Evolutionary conservation across 2,113 vertebrate genomes (phyloP).

Genomic region (Lepidothrix coronata): DNA sequence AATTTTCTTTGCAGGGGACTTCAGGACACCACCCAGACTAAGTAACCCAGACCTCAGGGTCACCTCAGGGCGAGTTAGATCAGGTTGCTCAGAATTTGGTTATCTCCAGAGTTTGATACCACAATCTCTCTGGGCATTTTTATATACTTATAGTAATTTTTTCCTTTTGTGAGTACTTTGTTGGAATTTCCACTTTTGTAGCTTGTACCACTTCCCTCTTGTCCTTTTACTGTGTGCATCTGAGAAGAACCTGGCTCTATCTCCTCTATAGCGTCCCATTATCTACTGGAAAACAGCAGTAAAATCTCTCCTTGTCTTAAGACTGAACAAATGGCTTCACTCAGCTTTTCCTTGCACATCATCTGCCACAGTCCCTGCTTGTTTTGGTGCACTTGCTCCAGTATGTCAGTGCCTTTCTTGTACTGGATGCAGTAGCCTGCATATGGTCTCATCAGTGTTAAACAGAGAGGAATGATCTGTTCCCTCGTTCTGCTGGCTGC

Average conservation of each 20-base stretch:
- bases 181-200: not conserved
- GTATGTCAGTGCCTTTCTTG: not conserved
- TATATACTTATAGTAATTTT: not conserved
- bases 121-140: not conserved
- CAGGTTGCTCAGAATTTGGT: not conserved
- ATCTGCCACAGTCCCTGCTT: not conserved
- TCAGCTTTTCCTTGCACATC: not conserved
- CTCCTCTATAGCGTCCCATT: not conserved
- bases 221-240: not conserved
- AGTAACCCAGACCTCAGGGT: not conserved
- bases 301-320: not conserved
- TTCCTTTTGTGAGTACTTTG: not conserved
- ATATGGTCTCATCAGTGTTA: not conserved
- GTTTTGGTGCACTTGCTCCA: not conserved
- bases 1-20: not conserved
- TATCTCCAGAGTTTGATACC: not conserved
- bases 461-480: not conserved
- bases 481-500: not conserved
- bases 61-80: rapidly evolving
- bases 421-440: not conserved
- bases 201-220: not conserved
- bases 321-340: not conserved
- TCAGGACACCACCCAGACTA: not conserved
- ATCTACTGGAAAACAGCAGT: not conserved
- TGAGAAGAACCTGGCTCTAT: not conserved